Evolutionary conservation across 2,113 vertebrate species (phyloP).

Genomic region (Odobenus rosmarus): DNA sequence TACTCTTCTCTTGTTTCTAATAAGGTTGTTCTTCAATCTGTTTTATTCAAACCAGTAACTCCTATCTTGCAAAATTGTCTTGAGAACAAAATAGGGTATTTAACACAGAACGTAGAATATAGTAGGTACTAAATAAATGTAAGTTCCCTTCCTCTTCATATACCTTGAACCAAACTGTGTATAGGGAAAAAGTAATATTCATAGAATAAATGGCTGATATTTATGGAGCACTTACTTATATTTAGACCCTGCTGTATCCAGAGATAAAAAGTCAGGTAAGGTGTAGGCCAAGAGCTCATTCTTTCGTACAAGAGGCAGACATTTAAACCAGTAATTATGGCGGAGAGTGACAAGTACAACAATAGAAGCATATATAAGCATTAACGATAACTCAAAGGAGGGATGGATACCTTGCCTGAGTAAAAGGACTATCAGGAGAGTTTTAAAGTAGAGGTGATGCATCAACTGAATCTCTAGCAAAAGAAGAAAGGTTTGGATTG

Average conservation of each 20-base stretch:
- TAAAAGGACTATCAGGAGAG: background rate
- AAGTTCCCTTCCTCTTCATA: background rate
- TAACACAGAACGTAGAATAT: background rate
- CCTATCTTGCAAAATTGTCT: background rate
- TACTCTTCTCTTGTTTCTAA: background rate
- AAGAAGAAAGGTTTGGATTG: background rate
- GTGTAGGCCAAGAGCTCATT: background rate
- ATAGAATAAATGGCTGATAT: background rate
- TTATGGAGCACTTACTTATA: background rate
- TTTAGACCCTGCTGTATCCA: background rate
- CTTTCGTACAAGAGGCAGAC: background rate
- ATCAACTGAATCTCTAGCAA: background rate
- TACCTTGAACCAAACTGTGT: background rate
- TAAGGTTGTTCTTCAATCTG: background rate
- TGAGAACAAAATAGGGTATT: background rate
- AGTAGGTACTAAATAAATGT: background rate
- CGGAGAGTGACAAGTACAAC: background rate
- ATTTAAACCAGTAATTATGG: background rate
- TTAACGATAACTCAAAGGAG: background rate
- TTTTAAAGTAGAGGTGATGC: background rate
- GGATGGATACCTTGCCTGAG: background rate
- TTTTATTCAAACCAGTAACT: background rate
- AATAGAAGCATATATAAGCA: background rate
- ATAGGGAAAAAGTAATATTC: background rate
- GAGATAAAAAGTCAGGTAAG: background rate